These are phyloP conservation scores for Ophiothrix spiculata DNA, from an alignment of 35 echinoderm and acorn worm genomes.

Conservation along the genomic window DNA sequence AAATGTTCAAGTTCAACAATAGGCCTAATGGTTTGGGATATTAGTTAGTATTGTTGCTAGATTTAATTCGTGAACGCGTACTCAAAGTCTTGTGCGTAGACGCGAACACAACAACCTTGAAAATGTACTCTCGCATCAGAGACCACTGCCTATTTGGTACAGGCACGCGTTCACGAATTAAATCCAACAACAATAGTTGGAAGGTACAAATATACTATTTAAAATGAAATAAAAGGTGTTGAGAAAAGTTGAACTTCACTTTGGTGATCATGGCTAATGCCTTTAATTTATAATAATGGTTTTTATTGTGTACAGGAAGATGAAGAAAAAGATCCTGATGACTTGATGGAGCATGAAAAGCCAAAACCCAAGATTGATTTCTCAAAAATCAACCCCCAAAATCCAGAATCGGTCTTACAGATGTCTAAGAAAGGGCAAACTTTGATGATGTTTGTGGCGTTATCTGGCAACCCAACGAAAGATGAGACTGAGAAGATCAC, in stretches of 20 bases:
- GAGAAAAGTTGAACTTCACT: too few species aligned
- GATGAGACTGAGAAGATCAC: constrained; percentile 86
- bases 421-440: constrained; percentile 90
- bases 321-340: constrained; percentile 86
- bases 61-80: too few species aligned
- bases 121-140: too few species aligned
- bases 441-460: constrained; percentile 86
- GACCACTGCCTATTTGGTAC: too few species aligned
- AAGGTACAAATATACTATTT: not conserved
- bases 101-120: too few species aligned
- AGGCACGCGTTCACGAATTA: too few species aligned
- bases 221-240: not conserved
- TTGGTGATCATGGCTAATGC: too few species aligned
- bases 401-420: constrained; percentile 77
- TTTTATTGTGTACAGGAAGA: constrained; percentile 45
- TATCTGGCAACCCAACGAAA: constrained; percentile 76
- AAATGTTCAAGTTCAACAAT: too few species aligned
- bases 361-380: constrained; percentile 73
- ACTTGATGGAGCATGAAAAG: constrained; percentile 60
- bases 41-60: not conserved
- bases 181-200: too few species aligned
- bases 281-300: too few species aligned
- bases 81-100: too few species aligned
- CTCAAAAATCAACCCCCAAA: constrained; percentile 51
- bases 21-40: not conserved